A percentile compares a stretch with the other conserved stretches of the same genome.
These are phyloP conservation scores for Branchellion lobata DNA, from an alignment of 2,888 invertebrate species.

Conservation along the genomic window DNA sequence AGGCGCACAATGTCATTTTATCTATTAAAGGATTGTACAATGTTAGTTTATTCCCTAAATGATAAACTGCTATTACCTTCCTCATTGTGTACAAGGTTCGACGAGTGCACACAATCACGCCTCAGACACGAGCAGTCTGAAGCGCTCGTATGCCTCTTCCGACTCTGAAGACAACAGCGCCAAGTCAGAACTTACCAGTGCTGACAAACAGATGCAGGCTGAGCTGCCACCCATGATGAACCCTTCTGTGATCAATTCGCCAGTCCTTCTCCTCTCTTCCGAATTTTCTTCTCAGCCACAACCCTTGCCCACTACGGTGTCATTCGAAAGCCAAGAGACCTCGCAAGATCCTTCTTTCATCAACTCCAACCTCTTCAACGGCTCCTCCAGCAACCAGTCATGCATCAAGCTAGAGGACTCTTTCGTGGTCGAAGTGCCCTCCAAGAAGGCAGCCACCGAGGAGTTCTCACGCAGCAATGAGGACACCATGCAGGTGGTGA, in stretches of 20 bases:
- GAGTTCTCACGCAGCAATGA: not conserved
- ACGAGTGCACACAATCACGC: too few species aligned
- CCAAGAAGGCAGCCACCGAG: not conserved
- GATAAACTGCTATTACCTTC: too few species aligned
- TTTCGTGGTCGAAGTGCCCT: not conserved
- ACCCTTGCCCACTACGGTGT: not conserved
- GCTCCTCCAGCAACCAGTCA: not conserved
- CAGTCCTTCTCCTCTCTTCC: not conserved
- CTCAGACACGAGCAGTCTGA: not conserved
- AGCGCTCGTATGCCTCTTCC: not conserved
- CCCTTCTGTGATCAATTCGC: not conserved
- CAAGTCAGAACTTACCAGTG: not conserved
- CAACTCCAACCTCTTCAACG: not conserved
- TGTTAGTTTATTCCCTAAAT: too few species aligned
- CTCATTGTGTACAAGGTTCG: too few species aligned
- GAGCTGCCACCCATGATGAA: not conserved
- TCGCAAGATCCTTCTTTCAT: not conserved
- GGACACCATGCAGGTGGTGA: not conserved
- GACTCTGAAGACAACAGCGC: not conserved
- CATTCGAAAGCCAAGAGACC: not conserved
- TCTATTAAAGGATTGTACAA: too few species aligned
- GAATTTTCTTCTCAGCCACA: not conserved
- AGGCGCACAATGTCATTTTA: too few species aligned
- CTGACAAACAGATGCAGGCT: not conserved
- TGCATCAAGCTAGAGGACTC: not conserved